phyloP scores from a whole-genome alignment of 2,888 invertebrate species.

The Nomada fabriciana region DNA sequence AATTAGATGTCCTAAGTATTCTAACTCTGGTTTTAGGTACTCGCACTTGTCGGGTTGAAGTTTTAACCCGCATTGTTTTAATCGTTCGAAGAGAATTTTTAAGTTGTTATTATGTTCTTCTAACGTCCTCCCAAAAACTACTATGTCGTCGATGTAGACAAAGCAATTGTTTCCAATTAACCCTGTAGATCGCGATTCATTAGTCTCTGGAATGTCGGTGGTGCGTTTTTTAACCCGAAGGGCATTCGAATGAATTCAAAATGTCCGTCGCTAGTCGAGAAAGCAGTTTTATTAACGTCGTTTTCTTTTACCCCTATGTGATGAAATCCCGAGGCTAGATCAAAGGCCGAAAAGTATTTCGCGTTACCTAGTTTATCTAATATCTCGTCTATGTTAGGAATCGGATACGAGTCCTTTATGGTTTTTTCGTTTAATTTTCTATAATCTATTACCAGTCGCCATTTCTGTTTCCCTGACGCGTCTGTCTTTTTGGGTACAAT shows the following conservation, averaged over 20 bases:
- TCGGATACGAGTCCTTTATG: neutral
- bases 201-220: slow-evolving; percentile 16
- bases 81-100: slow-evolving; percentile 9
- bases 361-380: slow-evolving; percentile 1
- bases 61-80: slow-evolving; percentile 2
- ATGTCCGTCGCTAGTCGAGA: slow-evolving; percentile 44
- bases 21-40: slow-evolving; percentile 20
- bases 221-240: slow-evolving; percentile 16
- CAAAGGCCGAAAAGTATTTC: slow-evolving; percentile 13
- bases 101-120: slow-evolving; percentile 29
- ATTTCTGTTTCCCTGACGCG: no score
- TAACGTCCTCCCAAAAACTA: slow-evolving; percentile 14
- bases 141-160: slow-evolving; percentile 14
- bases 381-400: slow-evolving; percentile 9
- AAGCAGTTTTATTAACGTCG: slow-evolving; percentile 54
- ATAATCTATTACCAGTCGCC: no score
- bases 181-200: slow-evolving; percentile 27
- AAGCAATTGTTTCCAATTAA: slow-evolving; percentile 4
- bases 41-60: slow-evolving; percentile 37
- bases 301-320: slow-evolving; percentile 10
- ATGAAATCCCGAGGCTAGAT: slow-evolving; percentile 11
- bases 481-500: no score
- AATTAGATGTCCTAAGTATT: slow-evolving; percentile 29
- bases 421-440: neutral
- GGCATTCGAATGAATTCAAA: slow-evolving; percentile 63